phyloP scores from a whole-genome alignment of 1,140 invertebrate species.

The Drosophila kohkoa region DNA sequence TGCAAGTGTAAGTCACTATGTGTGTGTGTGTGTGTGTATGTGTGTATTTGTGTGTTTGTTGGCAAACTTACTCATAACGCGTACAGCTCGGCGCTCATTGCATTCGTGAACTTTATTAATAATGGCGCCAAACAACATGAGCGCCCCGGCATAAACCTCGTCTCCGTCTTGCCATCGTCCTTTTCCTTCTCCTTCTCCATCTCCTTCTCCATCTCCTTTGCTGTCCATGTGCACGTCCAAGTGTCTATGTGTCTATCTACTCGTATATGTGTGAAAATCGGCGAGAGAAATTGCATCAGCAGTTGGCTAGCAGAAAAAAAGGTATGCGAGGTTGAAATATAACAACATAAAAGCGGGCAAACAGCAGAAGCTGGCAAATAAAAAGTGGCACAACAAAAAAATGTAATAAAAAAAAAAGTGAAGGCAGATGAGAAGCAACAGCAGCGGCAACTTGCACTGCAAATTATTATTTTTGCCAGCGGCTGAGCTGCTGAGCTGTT shows the following conservation, averaged over 20 bases:
- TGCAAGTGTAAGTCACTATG: neutral
- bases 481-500: slow-evolving; percentile 26
- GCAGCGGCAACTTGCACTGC: slow-evolving; percentile 63
- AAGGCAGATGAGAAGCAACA: slow-evolving; percentile 33
- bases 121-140: slow-evolving; percentile 83
- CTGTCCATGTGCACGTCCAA: slow-evolving; percentile 50
- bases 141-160: slow-evolving; percentile 18
- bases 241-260: slow-evolving; percentile 39
- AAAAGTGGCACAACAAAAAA: slow-evolving; percentile 70
- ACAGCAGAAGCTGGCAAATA: slow-evolving; percentile 36
- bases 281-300: slow-evolving; percentile 66
- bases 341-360: slow-evolving; percentile 54
- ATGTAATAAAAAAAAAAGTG: slow-evolving; percentile 43
- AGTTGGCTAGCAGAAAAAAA: slow-evolving; percentile 50
- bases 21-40: too few relatives aligned
- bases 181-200: slow-evolving; percentile 3
- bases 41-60: slow-evolving; percentile 33
- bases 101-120: slow-evolving; percentile 84
- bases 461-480: slow-evolving; percentile 79
- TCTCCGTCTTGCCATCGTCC: slow-evolving; percentile 2
- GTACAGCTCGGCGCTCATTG: slow-evolving; percentile 74
- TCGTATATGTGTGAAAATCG: slow-evolving; percentile 60
- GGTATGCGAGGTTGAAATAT: slow-evolving; percentile 66
- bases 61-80: slow-evolving; percentile 80
- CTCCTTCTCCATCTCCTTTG: slow-evolving; percentile 24